Evolutionary conservation across 2,888 invertebrate genomes (phyloP), one percentile per base, ranked within the genome.

Genomic region (Crepidodera aurea): DNA sequence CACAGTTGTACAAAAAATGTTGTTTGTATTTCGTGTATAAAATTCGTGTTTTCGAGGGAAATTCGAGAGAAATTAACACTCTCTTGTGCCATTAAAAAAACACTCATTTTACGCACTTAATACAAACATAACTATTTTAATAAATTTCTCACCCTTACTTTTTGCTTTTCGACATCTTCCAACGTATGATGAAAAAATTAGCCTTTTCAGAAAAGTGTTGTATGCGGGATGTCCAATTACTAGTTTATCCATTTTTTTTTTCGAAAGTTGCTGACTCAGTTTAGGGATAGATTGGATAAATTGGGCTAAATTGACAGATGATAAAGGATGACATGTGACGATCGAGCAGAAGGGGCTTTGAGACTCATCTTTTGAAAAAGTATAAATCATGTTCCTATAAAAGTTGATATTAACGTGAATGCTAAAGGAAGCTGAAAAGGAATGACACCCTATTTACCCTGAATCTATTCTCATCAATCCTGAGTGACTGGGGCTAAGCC

Each of bases 231-330:
- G 53, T 53, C 48, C 58, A 54, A 62, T 62, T 58, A 48, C 40
- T 16, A 39, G 50, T 62, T 50, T 54, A 58, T 58, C 40, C 56
- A 51, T 55, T 57, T 51, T 62, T 58, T 58, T 58, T 57, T 58
- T 60, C 8, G 39, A 53, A 55, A 62, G 40, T 58, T 54, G 62
- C 62, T 58, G 62, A 62, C 53, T 62, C 62, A 62, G 53, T 48
- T 40, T 34, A 39, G 12, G 48, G 53, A 42, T 42, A 44, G 40
- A 54, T 54, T 51, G 25, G 53, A 32, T 62, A 50, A 58, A 62
- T 62, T 62, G 62, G 53, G 53, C 18, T 54, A 62, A 62, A 53
- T 62, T 62, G 62, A 62, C 62, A 62, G 48, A 48, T 58, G 62
- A 62, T 53, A 58, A 39, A 57, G 62, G 58, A 54, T 54, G 54